A percentile compares a stretch with the other conserved stretches of the same genome.
Conservation (phyloP, 2,113 vertebrate genomes). For the Anarhynchus alexandrinus region DNA sequence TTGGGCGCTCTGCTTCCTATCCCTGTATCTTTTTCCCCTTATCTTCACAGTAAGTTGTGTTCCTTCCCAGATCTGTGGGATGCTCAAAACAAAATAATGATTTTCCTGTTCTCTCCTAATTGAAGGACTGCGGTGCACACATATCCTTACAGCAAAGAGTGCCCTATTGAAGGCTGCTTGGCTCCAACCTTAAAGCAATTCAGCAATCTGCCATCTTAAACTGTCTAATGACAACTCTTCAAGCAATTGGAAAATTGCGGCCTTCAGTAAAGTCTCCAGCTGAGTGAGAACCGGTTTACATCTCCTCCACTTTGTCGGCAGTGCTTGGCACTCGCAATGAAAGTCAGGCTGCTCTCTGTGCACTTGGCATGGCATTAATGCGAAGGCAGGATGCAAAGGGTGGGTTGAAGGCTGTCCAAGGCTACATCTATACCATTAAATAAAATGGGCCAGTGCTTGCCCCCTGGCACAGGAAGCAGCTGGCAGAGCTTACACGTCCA, state of each 20-base stretch:
- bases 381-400: neutral
- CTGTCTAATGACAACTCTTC: slow-evolving; percentile 55
- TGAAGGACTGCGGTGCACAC: fast-evolving
- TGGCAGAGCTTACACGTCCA: neutral
- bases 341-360: neutral
- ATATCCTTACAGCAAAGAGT: neutral
- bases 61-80: neutral
- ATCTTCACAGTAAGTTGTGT: neutral
- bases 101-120: neutral
- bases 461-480: neutral
- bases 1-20: neutral
- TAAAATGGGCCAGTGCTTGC: neutral
- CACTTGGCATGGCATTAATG: neutral
- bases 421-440: neutral
- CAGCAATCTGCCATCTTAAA: slow-evolving; percentile 53
- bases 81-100: neutral
- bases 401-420: neutral
- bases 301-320: neutral
- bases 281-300: slow-evolving; percentile 5
- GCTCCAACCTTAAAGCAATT: slow-evolving; percentile 28
- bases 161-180: neutral
- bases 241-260: slow-evolving; percentile 57
- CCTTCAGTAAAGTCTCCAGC: slow-evolving; percentile 39
- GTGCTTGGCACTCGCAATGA: neutral
- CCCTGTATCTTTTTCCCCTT: neutral